A percentile compares a stretch with the other conserved stretches of the same genome.
phyloP scores from a whole-genome alignment of 2,888 invertebrate genomes.

The Noctua pronuba region DNA sequence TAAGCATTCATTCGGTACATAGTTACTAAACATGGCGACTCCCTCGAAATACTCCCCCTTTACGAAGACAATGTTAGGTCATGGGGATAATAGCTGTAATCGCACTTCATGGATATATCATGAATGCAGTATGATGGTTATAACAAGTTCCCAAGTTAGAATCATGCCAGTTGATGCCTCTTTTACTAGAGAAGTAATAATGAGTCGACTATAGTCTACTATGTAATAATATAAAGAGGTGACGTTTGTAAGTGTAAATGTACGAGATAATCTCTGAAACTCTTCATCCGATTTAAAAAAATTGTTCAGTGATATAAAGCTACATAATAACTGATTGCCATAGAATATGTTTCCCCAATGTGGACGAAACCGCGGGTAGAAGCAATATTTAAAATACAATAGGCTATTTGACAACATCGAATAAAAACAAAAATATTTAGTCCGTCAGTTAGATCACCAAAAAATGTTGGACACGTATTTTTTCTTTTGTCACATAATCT shows the following conservation, averaged over 20 bases:
- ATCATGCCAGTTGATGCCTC: not conserved
- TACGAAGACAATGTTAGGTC: constrained; percentile 1
- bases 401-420: no score
- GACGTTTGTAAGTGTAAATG: not conserved
- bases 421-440: no score
- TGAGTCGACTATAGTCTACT: not conserved
- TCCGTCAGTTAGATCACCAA: no score
- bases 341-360: no score
- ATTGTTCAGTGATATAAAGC: not conserved
- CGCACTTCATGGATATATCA: not conserved
- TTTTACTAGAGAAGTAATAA: not conserved
- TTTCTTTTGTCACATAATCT: no score
- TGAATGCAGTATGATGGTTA: not conserved
- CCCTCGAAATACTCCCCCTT: constrained; percentile 2
- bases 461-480: no score
- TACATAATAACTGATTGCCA: no score
- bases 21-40: not conserved
- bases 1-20: not conserved
- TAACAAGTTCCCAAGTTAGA: not conserved
- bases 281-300: not conserved
- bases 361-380: no score
- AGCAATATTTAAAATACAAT: not conserved
- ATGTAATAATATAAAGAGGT: not conserved
- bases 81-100: constrained; percentile 18
- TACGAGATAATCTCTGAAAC: not conserved